Evolutionary conservation across 2,888 invertebrate species (phyloP).

Genomic region (Steinernema hermaphroditum): DNA sequence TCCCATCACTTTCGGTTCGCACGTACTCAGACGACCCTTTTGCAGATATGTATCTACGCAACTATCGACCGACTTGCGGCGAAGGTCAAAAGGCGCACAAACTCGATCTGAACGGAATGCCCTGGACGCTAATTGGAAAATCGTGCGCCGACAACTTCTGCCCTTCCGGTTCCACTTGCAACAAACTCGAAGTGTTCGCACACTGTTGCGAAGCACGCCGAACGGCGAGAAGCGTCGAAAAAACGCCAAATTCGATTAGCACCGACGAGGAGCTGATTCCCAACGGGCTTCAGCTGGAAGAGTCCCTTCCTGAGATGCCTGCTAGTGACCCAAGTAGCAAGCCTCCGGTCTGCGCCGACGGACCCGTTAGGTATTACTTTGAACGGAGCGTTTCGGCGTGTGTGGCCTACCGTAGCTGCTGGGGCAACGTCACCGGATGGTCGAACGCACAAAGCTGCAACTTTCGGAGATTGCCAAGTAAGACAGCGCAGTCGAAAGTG

Average conservation of each 20-base stretch:
- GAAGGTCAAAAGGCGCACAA: slow-evolving; percentile 34
- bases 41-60: slow-evolving; percentile 29
- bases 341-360: background rate
- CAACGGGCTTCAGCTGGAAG: background rate
- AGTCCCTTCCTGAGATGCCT: no score
- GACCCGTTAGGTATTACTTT: slow-evolving; percentile 2
- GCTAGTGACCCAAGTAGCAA: background rate
- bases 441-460: background rate
- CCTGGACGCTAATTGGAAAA: slow-evolving; percentile 52
- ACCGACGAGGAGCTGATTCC: background rate
- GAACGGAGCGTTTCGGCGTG: background rate
- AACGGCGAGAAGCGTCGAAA: background rate
- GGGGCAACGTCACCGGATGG: slow-evolving; percentile 13
- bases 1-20: no score
- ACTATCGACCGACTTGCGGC: slow-evolving; percentile 43
- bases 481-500: background rate
- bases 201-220: slow-evolving; percentile 47
- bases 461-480: slow-evolving; percentile 3
- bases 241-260: slow-evolving; percentile 9
- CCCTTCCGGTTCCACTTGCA: slow-evolving; percentile 49
- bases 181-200: slow-evolving; percentile 52
- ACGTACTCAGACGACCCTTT: no score
- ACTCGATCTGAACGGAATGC: slow-evolving; percentile 37
- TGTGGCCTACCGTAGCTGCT: slow-evolving; percentile 6
- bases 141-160: slow-evolving; percentile 59